Base-by-base conservation (phyloP, 2,113 vertebrate species). In the Nyctereutes procyonoides region DNA sequence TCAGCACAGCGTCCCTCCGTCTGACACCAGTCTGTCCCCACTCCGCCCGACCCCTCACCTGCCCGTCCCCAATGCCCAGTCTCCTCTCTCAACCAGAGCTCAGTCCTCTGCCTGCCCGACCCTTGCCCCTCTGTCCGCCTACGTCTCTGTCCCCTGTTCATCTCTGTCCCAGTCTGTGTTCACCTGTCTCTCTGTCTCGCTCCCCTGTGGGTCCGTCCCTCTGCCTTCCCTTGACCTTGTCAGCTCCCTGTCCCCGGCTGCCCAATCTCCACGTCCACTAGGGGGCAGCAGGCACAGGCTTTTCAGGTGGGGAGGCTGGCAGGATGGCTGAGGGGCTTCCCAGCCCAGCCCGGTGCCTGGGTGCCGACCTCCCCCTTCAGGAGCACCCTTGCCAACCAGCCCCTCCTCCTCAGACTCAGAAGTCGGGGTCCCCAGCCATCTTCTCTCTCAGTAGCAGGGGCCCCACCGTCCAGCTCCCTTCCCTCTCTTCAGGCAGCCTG, bases 201-300 rank as follows among this genome's bases (percentile, higher is more conserved):
- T 74, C 13, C 17, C 51, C 7, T 30, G 69, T 48, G 90, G 74
- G 32, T 83, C 95, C 56, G 24, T 7, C 67, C 28, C 85, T 86
- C 71, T 62, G 43, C 20, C 14, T 92, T 89, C n/a, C 26, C 93
- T 62, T 73, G 62, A 81, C 38, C 35, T 77, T 30, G 51, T 79
- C 71, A 2, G 65, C 63, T 80, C 63, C 74, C 5, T 1, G n/a
- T 65, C 51, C 80, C 80, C 1, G 24, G 14, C 38, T 28, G 91
- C 43, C 84, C 65, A 30, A 60, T n/a, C 58, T 53, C 90, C 65
- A 28, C 48, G 81, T 95, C 98, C 98, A 83, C 98, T 93, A 98
- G 97, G 96, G 97, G 97, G 97, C 98, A 97, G 94, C 97, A 97
- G 80, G 93, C 15, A 14, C 81, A 95, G 97, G 81, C 73, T 91